These are phyloP conservation scores for Drosophila parvula DNA, from an alignment of 1,140 invertebrate species.

Conservation along the genomic window DNA sequence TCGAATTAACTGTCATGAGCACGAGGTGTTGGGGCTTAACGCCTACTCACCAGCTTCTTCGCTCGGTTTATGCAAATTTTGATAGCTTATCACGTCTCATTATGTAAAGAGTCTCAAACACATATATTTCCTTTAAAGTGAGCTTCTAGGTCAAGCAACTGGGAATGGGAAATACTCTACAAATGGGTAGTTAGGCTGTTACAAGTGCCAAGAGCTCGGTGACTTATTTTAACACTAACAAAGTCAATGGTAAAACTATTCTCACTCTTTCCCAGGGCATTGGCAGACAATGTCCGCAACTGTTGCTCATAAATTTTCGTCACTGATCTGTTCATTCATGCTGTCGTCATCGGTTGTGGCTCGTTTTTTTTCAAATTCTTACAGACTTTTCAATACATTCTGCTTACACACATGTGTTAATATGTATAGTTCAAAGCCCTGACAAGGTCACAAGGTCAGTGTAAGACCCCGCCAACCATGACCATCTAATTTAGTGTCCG, in stretches of 20 bases:
- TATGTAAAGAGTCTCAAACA: conserved; percentile 45
- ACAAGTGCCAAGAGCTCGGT: background rate
- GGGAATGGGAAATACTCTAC: conserved; percentile 1
- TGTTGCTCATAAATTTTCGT: conserved; percentile 62
- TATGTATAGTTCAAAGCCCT: conserved; percentile 57
- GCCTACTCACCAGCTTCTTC: conserved; percentile 45
- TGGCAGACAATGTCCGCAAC: conserved; percentile 17
- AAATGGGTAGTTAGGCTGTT: background rate
- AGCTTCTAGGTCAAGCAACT: conserved; percentile 53
- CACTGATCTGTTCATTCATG: conserved; percentile 41
- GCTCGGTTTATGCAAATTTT: conserved; percentile 59
- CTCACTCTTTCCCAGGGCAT: background rate
- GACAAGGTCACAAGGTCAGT: conserved; percentile 62
- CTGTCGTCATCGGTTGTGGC: conserved; percentile 56
- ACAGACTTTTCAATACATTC: conserved; percentile 8
- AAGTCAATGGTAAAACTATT: no score
- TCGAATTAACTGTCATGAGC: conserved; percentile 28
- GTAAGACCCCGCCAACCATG: conserved; percentile 50
- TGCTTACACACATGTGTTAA: conserved; percentile 20
- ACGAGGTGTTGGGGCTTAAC: conserved; percentile 59
- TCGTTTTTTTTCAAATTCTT: conserved; percentile 13
- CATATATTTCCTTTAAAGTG: conserved; percentile 25
- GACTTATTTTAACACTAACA: background rate
- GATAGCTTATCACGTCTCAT: conserved; percentile 59
- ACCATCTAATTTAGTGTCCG: conserved; percentile 43